phyloP scores from a whole-genome alignment of 2,888 invertebrate species.

The Iselma pallidipennis region DNA sequence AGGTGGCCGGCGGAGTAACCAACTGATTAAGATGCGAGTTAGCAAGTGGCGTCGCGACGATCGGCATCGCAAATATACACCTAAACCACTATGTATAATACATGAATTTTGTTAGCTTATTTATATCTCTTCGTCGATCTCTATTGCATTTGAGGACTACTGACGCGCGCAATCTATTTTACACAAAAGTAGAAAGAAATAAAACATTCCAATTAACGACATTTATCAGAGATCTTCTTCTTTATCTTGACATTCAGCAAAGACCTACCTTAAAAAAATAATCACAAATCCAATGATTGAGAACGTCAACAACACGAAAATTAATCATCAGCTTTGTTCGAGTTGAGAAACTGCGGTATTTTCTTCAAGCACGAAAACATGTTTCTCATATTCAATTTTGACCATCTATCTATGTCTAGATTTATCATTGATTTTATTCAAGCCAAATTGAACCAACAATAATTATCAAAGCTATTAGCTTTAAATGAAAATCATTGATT shows the following conservation, averaged over 20 bases:
- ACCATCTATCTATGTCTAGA: background rate
- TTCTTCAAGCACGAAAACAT: background rate
- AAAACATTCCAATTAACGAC: too few species aligned
- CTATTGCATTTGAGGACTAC: slow-evolving; percentile 14
- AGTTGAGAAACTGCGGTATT: background rate
- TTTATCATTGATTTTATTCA: background rate
- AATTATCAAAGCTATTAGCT: background rate
- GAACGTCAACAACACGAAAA: background rate
- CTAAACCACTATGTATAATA: slow-evolving; percentile 27
- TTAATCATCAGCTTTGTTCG: background rate
- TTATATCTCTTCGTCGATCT: slow-evolving; percentile 25
- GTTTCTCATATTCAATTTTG: background rate
- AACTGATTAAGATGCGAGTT: slow-evolving; percentile 43
- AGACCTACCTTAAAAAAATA: too few species aligned
- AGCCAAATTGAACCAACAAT: background rate
- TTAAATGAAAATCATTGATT: background rate
- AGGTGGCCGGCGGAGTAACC: slow-evolving; percentile 41
- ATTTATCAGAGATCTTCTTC: too few species aligned
- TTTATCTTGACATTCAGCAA: too few species aligned
- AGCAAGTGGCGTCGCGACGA: slow-evolving; percentile 43
- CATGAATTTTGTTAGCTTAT: slow-evolving; percentile 25
- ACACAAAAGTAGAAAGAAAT: too few species aligned
- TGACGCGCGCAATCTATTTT: background rate
- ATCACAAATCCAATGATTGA: background rate
- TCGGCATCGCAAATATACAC: slow-evolving; percentile 39